Evolutionary conservation across 2,797 vertebrate species (phyloP), one percentile per base, ranked within the genome.

Genomic region (Sebastes diaconus): DNA sequence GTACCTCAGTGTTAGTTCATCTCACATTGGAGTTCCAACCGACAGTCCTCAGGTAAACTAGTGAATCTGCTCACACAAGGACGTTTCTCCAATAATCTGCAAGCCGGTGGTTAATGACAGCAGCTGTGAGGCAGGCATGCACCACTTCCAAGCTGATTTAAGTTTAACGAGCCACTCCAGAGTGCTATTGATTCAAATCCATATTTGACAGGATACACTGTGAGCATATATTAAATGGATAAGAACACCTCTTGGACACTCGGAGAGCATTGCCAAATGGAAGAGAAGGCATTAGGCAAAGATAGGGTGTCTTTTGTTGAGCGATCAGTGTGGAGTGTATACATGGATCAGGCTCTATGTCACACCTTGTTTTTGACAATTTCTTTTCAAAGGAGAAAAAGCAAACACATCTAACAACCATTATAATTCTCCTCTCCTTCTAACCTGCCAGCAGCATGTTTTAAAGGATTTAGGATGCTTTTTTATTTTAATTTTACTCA

Each of bases 161-260:
- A 94, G 95, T 96, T 96, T 96, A 96, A 96, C 95, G 93, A 96
- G 95, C 95, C 94, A 95, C 96, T 96, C 94, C 88, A 94, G 94
- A 95, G 93, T 93, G 92, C 92, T 96, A 96, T 96, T 95, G 96
- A 96, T 96, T 96, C 93, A 95, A 95, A 96, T 96, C 95, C 95
- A 94, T 95, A 94, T 96, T 96, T 96, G 95, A 96, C 96, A 96
- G 96, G 95, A 96, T 95, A 94, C 95, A 95, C 94, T 92, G 89
- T 90, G 92, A 95, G 95, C 94, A 95, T 95, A 94, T 94, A 95
- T 95, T 95, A 96, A 96, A 96, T 93, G 95, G 93, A 93, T 95
- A 95, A 95, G 94, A 95, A 95, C 93, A 94, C 93, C 90, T 90
- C 90, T 91, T 89, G 88, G 90, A 94, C 91, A 94, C 90, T 90